Evolutionary conservation across 2,113 vertebrate genomes (phyloP).

Genomic region (Pelmatolapia mariae): DNA sequence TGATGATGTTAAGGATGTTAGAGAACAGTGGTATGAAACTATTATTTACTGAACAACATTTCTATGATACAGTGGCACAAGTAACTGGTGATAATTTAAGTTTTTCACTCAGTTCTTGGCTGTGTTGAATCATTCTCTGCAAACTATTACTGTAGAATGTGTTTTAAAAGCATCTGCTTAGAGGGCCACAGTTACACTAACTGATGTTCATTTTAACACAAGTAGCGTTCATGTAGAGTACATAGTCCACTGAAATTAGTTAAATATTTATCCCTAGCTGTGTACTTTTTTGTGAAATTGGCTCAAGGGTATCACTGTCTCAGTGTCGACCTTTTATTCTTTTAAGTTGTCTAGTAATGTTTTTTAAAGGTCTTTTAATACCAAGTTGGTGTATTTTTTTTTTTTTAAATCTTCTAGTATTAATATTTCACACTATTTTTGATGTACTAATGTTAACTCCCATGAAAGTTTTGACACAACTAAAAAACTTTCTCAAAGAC

Average conservation of each 20-base stretch:
- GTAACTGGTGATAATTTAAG: neutral
- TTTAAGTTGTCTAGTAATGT: neutral
- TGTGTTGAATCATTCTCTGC: neutral
- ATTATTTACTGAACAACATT: neutral
- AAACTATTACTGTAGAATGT: neutral
- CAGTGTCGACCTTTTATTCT: neutral
- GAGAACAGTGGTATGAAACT: neutral
- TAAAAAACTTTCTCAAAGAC: neutral
- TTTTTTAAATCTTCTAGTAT: neutral
- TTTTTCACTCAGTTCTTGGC: neutral
- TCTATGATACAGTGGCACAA: neutral
- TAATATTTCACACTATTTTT: neutral
- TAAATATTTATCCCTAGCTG: neutral
- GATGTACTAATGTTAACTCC: neutral
- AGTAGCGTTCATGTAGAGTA: neutral
- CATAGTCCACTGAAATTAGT: neutral
- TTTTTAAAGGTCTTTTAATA: neutral
- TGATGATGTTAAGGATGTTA: neutral
- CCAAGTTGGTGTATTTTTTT: neutral
- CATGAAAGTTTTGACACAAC: neutral
- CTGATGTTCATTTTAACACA: neutral
- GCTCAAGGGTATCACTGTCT: neutral
- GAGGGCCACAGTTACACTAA: neutral
- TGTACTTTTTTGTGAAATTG: neutral
- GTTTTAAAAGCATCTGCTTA: neutral